Base-by-base conservation (phyloP, 1,140 invertebrate species). In the Drosophila jambulina region DNA sequence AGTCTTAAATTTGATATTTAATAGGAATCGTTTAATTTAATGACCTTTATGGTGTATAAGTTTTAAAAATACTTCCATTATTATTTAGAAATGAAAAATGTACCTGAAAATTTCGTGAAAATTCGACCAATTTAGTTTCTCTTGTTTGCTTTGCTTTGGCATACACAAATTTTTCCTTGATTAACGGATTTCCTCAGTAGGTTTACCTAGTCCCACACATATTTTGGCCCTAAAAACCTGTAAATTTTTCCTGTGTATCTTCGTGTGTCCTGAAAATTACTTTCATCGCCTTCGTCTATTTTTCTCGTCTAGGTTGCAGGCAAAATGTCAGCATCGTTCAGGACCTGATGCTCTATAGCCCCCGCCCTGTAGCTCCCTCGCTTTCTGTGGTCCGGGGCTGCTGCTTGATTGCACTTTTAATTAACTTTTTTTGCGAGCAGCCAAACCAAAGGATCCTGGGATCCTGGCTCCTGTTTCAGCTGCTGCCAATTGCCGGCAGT, bases 371-470 rank as follows among this genome's bases (percentile, higher is more conserved):
- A 27, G 36, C 48, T 25, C 54, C 21, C 17, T 40, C 46, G 57
- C 46, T 36, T 42, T 57, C 51, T 74, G 79, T 45, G 75, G 48
- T 75, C 63, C 70, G 53, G 54, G 59, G 65, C 69, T 72, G 63
- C 63, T 78, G 86, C 85, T 82, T 90, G 82, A 91, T 90, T 90
- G 86, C 85, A 82, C 85, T 90, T 90, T 90, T 90, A 90, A 90
- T 90, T 90, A 90, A 90, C 85, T 90, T 88, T 88, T 86, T 82
- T 88, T 90, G 80, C 68, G 36, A 69, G 64, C 59, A 51, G 27
- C 62, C 46, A 36, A 51, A 67, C 27, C 25, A 60, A 25, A 58
- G 57, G 36, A 46, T 60, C 57, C 56, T 43, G 78, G 53, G 53
- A 12, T 56, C 53, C 34, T 38, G 53, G 34, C 63, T 58, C 43